Evolutionary conservation across 2,797 vertebrate genomes (phyloP).

Genomic region (Margarornis squamiger): DNA sequence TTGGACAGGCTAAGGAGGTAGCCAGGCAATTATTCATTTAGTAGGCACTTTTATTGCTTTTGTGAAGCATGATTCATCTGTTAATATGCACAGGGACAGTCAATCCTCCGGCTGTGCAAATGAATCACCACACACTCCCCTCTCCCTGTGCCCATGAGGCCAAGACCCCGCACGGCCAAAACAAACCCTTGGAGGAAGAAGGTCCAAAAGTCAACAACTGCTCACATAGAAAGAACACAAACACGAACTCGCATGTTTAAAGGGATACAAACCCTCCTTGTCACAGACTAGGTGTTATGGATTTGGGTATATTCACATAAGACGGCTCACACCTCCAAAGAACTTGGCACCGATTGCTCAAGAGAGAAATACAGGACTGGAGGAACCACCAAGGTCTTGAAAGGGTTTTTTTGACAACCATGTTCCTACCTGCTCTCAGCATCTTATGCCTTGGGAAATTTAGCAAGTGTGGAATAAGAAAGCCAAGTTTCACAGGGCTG

Average conservation of each 20-base stretch:
- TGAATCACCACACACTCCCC: not conserved
- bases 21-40: constrained; percentile 1
- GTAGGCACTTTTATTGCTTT: constrained; percentile 1
- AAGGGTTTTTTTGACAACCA: not conserved
- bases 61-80: constrained; percentile 32
- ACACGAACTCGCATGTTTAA: not conserved
- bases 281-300: not conserved
- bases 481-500: not conserved
- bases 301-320: not conserved
- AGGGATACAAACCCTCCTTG: not conserved
- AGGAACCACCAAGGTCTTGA: not conserved
- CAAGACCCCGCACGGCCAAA: not conserved
- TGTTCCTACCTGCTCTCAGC: not conserved
- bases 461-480: not conserved
- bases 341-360: not conserved
- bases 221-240: not conserved
- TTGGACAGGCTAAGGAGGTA: not conserved
- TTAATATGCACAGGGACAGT: not conserved
- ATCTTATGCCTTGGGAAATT: not conserved
- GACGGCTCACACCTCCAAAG: not conserved
- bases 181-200: not conserved
- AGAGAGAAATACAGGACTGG: not conserved
- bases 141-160: not conserved
- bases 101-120: not conserved
- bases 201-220: not conserved